Base-by-base conservation (phyloP, 2,888 invertebrate genomes). In the Watsonalla binaria region DNA sequence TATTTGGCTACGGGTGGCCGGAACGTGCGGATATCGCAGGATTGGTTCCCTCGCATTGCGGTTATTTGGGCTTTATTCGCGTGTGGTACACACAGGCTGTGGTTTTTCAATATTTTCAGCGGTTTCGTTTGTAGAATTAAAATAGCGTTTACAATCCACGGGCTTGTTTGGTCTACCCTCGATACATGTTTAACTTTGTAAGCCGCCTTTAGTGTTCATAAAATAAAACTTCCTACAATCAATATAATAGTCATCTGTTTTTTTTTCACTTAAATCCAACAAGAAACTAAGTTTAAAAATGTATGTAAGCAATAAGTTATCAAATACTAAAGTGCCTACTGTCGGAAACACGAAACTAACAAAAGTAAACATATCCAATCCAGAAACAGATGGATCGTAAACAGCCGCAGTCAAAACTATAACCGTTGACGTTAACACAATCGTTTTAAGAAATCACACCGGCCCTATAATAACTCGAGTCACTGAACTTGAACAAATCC, bases 31-130 rank as follows among this genome's bases (percentile, higher is more conserved):
- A 80, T 77, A 78, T 78, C 74, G 72, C 71, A 62, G 76, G 78
- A 76, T 75, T 76, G 70, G 68, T 72, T 72, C 72, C 71, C 73
- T 75, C 82, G 76, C 76, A 74, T 69, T 82, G 84, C 77, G 83
- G 84, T 82, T 68, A 68, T 68, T 67, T 70, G 69, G 75, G 79
- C 75, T 80, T 76, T 76, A 76, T 74, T 72, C 72, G 74, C 71
- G 74, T 77, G 78, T 79, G 76, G 77, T 70, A 63, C 70, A 72
- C 76, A 70, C 71, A 66, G 24, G 74, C 75, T 74, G 75, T 70
- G 76, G 75, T 64, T 70, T 78, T 80, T 80, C 79, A 75, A 76
- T 72, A 76, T 80, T 80, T 81, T 78, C 76, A 74, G 75, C 62
- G 66, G 72, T 70, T 65, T 57, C 61, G 70, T 70, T 65, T 69